A percentile compares a stretch with the other conserved stretches of the same genome.
phyloP scores from a whole-genome alignment of 2,888 invertebrate species.

The Cremastinae sp. region DNA sequence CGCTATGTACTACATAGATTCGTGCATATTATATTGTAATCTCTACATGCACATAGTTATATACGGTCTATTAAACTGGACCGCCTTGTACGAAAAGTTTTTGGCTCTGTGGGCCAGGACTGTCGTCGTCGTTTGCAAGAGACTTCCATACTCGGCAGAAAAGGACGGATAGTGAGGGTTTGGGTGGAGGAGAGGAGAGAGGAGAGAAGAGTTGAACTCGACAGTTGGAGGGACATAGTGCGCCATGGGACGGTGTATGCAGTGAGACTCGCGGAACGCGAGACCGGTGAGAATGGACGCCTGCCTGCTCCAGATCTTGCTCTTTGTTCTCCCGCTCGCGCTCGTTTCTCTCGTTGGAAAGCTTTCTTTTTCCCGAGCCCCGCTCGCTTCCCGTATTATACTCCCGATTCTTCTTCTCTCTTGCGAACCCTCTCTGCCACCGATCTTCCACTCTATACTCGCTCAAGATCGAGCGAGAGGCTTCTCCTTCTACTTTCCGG shows the following conservation, averaged over 20 bases:
- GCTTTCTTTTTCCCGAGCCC: slow-evolving; percentile 38
- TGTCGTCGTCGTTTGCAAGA: slow-evolving; percentile 45
- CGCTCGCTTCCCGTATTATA: slow-evolving; percentile 36
- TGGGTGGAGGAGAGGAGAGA: slow-evolving; percentile 13
- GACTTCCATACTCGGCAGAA: slow-evolving; percentile 21
- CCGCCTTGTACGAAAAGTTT: slow-evolving; percentile 57
- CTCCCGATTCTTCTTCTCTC: slow-evolving; percentile 38
- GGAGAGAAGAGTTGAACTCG: slow-evolving; percentile 57
- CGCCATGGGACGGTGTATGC: slow-evolving; percentile 29
- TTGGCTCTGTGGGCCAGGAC: slow-evolving; percentile 39
- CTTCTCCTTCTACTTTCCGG: slow-evolving; percentile 15
- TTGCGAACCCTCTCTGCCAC: slow-evolving; percentile 48
- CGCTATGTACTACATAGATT: slow-evolving; percentile 9
- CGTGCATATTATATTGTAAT: slow-evolving; percentile 8
- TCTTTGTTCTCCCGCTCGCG: slow-evolving; percentile 60
- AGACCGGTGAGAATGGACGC: slow-evolving; percentile 61
- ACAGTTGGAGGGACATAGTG: slow-evolving; percentile 62
- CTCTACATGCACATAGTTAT: slow-evolving; percentile 25
- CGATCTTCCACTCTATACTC: slow-evolving; percentile 41
- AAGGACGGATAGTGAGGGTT: slow-evolving; percentile 18
- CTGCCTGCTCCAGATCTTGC: slow-evolving; percentile 62
- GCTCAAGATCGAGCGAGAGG: slow-evolving; percentile 39
- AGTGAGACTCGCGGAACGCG: slow-evolving; percentile 53
- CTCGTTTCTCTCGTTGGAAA: slow-evolving; percentile 51
- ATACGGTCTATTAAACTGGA: slow-evolving; percentile 50